Percentiles rank a stretch among this genome's conserved stretches.
Evolutionary conservation across 1,140 invertebrate species (phyloP).

Genomic region (Dreissena rostriformis): DNA sequence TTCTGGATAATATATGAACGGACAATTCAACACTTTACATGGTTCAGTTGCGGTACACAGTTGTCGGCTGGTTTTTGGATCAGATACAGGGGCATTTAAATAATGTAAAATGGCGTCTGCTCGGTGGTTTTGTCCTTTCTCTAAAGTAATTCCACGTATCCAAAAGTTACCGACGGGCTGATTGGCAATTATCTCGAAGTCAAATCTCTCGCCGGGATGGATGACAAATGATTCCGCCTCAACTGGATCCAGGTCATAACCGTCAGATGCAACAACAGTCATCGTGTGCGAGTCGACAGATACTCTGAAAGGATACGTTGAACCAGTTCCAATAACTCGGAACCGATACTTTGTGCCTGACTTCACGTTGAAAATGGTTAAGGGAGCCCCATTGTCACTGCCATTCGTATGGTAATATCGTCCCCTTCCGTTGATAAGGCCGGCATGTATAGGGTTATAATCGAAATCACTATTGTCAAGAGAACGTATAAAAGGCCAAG

Average conservation of each 20-base stretch:
- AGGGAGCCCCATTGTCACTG: constrained; percentile 66
- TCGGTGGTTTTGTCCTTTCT: constrained; percentile 46
- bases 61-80: constrained; percentile 83
- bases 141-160: constrained; percentile 86
- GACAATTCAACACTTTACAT: constrained; percentile 72
- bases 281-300: constrained; percentile 93
- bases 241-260: constrained; percentile 89
- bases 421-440: constrained; percentile 76
- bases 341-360: constrained; percentile 66
- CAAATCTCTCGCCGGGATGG: constrained; percentile 89
- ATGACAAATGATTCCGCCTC: constrained; percentile 80
- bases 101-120: constrained; percentile 89
- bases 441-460: constrained; percentile 66
- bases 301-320: constrained; percentile 80
- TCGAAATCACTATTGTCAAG: constrained; percentile 61
- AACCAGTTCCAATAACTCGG: constrained; percentile 69
- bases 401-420: constrained; percentile 58
- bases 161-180: constrained; percentile 89
- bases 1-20: constrained; percentile 68
- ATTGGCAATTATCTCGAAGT: constrained; percentile 91
- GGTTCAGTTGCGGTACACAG: constrained; percentile 50
- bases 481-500: constrained; percentile 34
- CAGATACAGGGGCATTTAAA: constrained; percentile 83
- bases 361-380: constrained; percentile 67
- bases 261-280: constrained; percentile 90